Percentiles rank a stretch among this genome's conserved stretches.
Conservation (phyloP, 1,140 invertebrate genomes). For the Drosophila bifasciata region DNA sequence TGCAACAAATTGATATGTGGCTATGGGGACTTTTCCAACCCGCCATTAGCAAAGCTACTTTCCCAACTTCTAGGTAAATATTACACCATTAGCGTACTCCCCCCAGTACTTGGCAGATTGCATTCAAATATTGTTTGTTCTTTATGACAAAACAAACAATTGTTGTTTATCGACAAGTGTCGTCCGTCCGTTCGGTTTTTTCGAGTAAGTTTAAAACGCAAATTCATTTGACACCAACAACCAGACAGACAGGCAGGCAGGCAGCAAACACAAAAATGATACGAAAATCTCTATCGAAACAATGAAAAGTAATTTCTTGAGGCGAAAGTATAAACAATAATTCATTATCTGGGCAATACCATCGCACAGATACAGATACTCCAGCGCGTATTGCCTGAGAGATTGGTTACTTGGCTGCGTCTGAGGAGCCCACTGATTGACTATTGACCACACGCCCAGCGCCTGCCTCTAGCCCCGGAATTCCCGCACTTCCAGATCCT, state of each 20-base stretch:
- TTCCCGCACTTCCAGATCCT: constrained; percentile 6
- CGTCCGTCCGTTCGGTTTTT: too few relatives aligned
- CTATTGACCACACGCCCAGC: constrained; percentile 5
- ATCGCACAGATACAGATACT: too few relatives aligned
- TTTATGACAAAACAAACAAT: constrained; percentile 19
- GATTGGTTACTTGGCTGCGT: constrained; percentile 2
- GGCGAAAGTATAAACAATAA: constrained; percentile 32
- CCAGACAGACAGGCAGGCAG: constrained; percentile 10
- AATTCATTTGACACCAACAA: constrained; percentile 41
- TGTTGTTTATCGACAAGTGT: constrained; percentile 14
- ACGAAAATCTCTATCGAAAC: too few relatives aligned
- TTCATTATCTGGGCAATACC: constrained; percentile 27
- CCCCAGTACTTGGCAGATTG: too few relatives aligned
- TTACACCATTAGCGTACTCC: too few relatives aligned
- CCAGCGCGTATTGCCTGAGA: background rate
- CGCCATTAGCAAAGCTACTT: constrained; percentile 20
- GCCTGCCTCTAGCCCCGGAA: too few relatives aligned
- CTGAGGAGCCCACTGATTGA: constrained; percentile 38
- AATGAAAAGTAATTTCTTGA: constrained; percentile 16
- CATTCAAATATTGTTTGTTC: constrained; percentile 7
- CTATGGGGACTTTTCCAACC: constrained; percentile 4
- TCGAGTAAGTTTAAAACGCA: constrained; percentile 15
- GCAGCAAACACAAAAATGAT: background rate
- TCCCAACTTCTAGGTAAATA: too few relatives aligned
- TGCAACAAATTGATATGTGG: too few relatives aligned